Conservation (phyloP, 2,888 invertebrate species). For the Urechis unicinctus region DNA sequence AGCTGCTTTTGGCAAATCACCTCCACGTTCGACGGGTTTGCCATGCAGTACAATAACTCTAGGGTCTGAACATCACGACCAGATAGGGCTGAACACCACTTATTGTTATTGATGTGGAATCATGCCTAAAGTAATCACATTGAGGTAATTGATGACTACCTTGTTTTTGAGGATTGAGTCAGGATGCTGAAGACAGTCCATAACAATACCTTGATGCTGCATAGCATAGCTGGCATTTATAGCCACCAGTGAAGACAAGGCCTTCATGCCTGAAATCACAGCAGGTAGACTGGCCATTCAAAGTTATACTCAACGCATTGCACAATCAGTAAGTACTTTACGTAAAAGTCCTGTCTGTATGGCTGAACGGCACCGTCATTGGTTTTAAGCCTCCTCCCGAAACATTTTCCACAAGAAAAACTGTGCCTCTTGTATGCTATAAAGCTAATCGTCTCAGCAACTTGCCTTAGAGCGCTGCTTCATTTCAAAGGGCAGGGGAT, state of each 20-base stretch:
- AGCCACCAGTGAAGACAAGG: constrained; percentile 33
- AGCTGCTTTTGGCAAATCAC: constrained; percentile 33
- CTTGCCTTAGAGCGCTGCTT: no score
- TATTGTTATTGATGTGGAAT: neutral
- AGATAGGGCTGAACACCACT: neutral
- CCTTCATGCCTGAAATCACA: constrained; percentile 45
- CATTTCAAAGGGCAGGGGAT: no score
- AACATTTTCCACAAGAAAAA: neutral
- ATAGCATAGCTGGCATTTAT: constrained; percentile 32
- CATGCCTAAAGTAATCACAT: neutral
- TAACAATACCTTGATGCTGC: constrained; percentile 40
- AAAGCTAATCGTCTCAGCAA: neutral
- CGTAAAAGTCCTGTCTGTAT: no score
- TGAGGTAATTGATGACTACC: constrained; percentile 17
- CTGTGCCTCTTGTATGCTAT: neutral
- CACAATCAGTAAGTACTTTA: no score
- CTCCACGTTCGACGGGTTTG: constrained; percentile 37
- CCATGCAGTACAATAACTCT: constrained; percentile 41
- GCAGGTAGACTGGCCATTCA: no score
- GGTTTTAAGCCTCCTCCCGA: no score
- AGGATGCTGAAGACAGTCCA: constrained; percentile 42
- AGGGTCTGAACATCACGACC: constrained; percentile 31
- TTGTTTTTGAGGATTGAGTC: constrained; percentile 37
- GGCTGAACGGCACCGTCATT: no score
- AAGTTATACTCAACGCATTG: no score